Base-by-base conservation (phyloP, 2,113 vertebrate genomes). In the Rhynchopsitta pachyrhyncha region DNA sequence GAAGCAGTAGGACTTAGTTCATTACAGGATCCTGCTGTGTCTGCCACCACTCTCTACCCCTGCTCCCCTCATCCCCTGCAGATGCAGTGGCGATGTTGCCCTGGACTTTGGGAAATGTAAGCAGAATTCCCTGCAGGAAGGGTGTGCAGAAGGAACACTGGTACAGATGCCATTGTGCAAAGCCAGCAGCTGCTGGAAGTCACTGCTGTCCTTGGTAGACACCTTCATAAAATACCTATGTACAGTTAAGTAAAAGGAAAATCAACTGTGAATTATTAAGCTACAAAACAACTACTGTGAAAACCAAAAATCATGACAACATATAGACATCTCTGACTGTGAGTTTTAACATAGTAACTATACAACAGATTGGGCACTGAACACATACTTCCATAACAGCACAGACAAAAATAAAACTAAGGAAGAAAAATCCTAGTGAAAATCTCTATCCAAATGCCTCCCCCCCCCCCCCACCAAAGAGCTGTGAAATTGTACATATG, bases 61-160 rank as follows among this genome's bases (percentile, higher is more conserved):
- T 7, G 35, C 4, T 59, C 35, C 42, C 17, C 28, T 6, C 24
- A 4, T 1, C 50, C 6, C n/a, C 8, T 11, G 13, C 1, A 0
- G 17, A 24, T 20, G 50, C 50, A 33, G 29, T 2, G 28, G 50
- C 57, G 4, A 4, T 1, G 9, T 12, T 19, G 44, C 66, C 59
- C 44, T 8, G 19, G 8, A 11, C 23, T 46, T 47, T 16, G 39
- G 66, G n/a, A 47, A 11, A 60, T 39, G 29, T 11, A 35, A 46
- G 37, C 17, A 18, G 17, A 66, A 1, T 2, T 73, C 82, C 39
- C 20, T 1, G 2, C 33, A 52, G 66, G 31, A 66, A 24, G 13
- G 23, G 50, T 3, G 37, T 1, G 5, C 28, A 25, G 42, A 24
- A 37, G 23, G 9, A 24, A 20, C 8, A 2, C 66, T 11, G 7